These are phyloP conservation scores for Apis mellifera DNA, from an alignment of 1,140 invertebrate species.

Conservation along the genomic window Amel_HAv3.1 CM009938.2:12387001-12387500, in stretches of 20 bases:
- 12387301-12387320: not conserved
- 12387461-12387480: too few species aligned
- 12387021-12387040: slow-evolving; percentile 4
- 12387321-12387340: not conserved
- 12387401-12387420: too few species aligned
- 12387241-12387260: slow-evolving; percentile 23
- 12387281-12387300: too few species aligned
- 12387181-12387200: slow-evolving; percentile 54
- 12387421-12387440: too few species aligned
- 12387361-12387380: too few species aligned
- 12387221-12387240: slow-evolving; percentile 5
- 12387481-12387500: not conserved
- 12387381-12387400: not conserved
- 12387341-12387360: too few species aligned
- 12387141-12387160: slow-evolving; percentile 11
- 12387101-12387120: slow-evolving; percentile 60
- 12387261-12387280: slow-evolving; percentile 9
- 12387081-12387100: slow-evolving; percentile 66
- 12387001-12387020: slow-evolving; percentile 21
- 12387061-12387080: slow-evolving; percentile 15
- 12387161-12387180: slow-evolving; percentile 47
- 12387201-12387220: slow-evolving; percentile 35
- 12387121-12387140: slow-evolving; percentile 39
- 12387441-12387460: too few species aligned
- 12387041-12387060: not conserved